Base-by-base conservation (phyloP, 2,113 vertebrate genomes). In the Leptobrachium ailaonicum region DNA sequence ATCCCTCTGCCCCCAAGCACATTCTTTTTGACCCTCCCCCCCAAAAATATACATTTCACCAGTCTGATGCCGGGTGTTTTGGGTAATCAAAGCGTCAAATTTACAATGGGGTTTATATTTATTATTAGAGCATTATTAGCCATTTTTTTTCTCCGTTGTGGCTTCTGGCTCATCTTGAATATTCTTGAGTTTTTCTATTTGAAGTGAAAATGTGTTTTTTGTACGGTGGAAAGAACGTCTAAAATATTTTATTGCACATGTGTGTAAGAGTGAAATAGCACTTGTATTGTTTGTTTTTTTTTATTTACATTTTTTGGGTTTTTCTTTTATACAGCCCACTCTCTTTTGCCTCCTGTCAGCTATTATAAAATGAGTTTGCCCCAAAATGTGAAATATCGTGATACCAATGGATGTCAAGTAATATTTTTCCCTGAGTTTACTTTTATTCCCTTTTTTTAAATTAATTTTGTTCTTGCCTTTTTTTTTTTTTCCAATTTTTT, bases 401-500 rank as follows among this genome's bases (percentile, higher is more conserved):
- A 40, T 50, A 41, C 67, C 53, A 58, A 53, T 71, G 76, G 67
- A 71, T 78, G 66, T 71, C 44, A 62, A 60, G 67, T 71, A 68
- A 64, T 70, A 47, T 60, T 78, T 50, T 50, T 50, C 4, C 4
- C 4, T 50, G 47, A 8, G 14, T 66, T 66, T 66, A n/a, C 20
- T 40, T 20, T 32, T 79, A 71, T 73, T 42, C 41, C 63, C 54
- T 32, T 32, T 32, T 32, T n/a, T 41, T 42, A 9, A 50, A 32
- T 42, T 66, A 42, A 20, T n/a, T 47, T 79, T 66, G 86, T 88
- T 84, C 83, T 87, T 85, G 85, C 85, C 82, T 83, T 84, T 87
- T 63, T 71, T 84, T 14, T 42, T 73, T 67, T 43, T 13, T 41
- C 6, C 32, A 41, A 0, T 41, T 42, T 67, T 66, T 74, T 56